A percentile compares a stretch with the other conserved stretches of the same genome.
These are phyloP conservation scores for Diglossa cyanea DNA, from an alignment of 2,797 vertebrate species.

Conservation along the genomic window DNA sequence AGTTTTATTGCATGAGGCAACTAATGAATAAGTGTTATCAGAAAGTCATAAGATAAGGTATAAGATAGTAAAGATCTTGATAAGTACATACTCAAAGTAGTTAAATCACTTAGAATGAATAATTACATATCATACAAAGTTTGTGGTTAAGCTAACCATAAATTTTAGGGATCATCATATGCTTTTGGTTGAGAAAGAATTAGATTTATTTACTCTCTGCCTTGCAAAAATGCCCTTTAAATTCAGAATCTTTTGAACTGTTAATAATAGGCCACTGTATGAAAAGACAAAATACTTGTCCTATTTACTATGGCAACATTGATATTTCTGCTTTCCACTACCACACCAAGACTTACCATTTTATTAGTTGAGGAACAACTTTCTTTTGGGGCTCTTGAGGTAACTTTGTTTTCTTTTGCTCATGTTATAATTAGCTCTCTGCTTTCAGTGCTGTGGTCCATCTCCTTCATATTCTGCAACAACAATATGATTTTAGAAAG, in stretches of 20 bases:
- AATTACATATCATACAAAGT: neutral
- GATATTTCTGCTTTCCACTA: neutral
- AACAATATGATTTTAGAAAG: constrained; percentile 27
- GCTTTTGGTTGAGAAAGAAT: neutral
- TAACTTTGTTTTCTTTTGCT: constrained; percentile 24
- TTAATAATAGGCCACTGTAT: neutral
- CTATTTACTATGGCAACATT: neutral
- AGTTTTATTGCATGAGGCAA: neutral
- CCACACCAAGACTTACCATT: neutral
- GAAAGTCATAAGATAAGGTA: neutral
- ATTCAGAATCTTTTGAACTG: neutral
- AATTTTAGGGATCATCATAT: neutral
- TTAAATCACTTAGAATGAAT: neutral
- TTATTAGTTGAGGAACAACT: neutral
- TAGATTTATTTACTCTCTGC: neutral
- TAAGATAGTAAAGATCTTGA: neutral
- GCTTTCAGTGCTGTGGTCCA: neutral
- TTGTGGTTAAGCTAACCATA: neutral
- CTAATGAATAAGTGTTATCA: neutral
- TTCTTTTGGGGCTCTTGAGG: neutral
- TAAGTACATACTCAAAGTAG: neutral
- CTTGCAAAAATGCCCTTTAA: neutral
- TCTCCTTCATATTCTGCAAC: neutral
- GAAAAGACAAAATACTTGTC: neutral
- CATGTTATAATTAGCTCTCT: neutral